phyloP scores from a whole-genome alignment of 1,140 invertebrate genomes.

The Drosophila pallidifrons region DNA sequence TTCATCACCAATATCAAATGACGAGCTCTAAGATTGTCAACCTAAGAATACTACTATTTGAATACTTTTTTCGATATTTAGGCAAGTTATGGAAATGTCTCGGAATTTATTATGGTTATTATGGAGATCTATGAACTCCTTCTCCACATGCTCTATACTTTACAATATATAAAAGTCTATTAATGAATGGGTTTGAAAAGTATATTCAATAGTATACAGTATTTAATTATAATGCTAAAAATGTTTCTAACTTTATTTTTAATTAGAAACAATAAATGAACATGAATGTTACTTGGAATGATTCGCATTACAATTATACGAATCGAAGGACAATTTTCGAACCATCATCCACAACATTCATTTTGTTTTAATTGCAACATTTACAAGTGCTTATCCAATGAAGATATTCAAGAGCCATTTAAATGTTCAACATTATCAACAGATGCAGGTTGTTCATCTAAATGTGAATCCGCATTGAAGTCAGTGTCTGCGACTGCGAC shows the following conservation, averaged over 20 bases:
- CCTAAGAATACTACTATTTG: neutral
- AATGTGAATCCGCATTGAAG: neutral
- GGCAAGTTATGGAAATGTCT: neutral
- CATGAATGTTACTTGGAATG: neutral
- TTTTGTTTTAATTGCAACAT: neutral
- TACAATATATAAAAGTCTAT: too few species aligned
- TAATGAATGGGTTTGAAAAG: neutral
- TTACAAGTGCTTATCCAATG: neutral
- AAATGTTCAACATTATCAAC: constrained; percentile 1
- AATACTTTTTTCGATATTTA: too few species aligned
- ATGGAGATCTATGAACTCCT: too few species aligned
- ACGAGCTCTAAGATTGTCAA: neutral
- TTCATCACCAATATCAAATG: constrained; percentile 4
- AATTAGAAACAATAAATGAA: neutral
- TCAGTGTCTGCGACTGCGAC: neutral
- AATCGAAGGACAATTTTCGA: neutral
- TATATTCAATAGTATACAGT: neutral
- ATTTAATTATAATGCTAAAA: neutral
- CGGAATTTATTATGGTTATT: too few species aligned
- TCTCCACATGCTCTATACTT: too few species aligned
- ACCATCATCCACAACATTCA: neutral
- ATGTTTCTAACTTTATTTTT: too few species aligned
- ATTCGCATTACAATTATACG: neutral
- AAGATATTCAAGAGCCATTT: constrained; percentile 12
- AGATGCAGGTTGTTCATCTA: neutral